phyloP scores from a whole-genome alignment of 2,888 invertebrate genomes.

The Oscheius sp. region DNA sequence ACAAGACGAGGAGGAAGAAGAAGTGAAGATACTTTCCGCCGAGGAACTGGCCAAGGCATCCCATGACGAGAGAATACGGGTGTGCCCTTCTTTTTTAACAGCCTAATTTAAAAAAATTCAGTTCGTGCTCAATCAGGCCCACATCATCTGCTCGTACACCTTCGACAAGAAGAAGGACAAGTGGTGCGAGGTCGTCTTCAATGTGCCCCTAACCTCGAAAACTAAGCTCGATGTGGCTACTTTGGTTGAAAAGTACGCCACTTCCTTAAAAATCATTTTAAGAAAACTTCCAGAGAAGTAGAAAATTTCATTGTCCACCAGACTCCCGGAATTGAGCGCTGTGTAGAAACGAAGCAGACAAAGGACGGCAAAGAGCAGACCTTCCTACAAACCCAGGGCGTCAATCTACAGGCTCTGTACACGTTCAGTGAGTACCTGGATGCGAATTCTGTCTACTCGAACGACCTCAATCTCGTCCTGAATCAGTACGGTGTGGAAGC shows the following conservation, averaged over 20 bases:
- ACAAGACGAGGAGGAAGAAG: conserved; percentile 43
- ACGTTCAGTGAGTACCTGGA: conserved; percentile 84
- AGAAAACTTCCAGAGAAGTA: conserved; percentile 78
- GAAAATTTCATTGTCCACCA: conserved; percentile 78
- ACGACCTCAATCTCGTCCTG: conserved; percentile 92
- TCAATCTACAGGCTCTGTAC: conserved; percentile 91
- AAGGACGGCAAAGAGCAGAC: conserved; percentile 70
- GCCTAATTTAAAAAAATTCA: background rate
- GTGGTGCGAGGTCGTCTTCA: conserved; percentile 88
- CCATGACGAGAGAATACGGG: conserved; percentile 21
- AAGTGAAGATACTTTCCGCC: conserved; percentile 10
- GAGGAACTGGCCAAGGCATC: background rate
- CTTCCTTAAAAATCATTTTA: background rate
- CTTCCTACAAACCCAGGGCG: conserved; percentile 91
- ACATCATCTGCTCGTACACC: conserved; percentile 79
- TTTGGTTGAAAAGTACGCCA: conserved; percentile 78
- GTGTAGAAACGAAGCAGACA: conserved; percentile 81
- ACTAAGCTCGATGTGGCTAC: conserved; percentile 84
- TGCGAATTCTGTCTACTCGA: conserved; percentile 80
- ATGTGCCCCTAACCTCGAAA: conserved; percentile 74
- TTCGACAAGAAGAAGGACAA: conserved; percentile 83
- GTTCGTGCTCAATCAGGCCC: conserved; percentile 14
- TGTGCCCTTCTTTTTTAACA: conserved; percentile 43
- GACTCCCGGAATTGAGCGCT: conserved; percentile 84
- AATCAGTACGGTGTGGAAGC: conserved; percentile 93